A percentile compares a stretch with the other conserved stretches of the same genome.
Evolutionary conservation across 2,888 invertebrate genomes (phyloP).

Genomic region (Nomada goodeniana): DNA sequence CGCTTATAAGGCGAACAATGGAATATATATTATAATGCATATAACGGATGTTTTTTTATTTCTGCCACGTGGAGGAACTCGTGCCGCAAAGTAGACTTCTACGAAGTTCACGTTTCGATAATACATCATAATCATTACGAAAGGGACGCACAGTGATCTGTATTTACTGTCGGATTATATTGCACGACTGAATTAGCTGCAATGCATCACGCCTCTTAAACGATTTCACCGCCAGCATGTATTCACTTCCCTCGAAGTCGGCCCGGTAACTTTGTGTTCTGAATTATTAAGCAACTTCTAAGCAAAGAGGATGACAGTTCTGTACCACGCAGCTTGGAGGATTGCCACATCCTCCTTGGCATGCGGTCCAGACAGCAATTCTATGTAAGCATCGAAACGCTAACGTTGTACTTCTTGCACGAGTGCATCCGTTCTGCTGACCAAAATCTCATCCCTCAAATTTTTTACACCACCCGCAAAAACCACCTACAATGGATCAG

Average conservation of each 20-base stretch:
- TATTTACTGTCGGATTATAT: conserved; percentile 47
- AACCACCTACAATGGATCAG: not conserved
- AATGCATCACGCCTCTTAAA: conserved; percentile 51
- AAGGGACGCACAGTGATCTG: conserved; percentile 31
- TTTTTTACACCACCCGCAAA: not conserved
- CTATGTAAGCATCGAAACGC: conserved; percentile 30
- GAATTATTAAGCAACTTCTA: conserved; percentile 60
- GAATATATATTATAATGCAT: too few relatives aligned
- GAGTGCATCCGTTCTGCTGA: conserved; percentile 40
- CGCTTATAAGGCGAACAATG: too few relatives aligned
- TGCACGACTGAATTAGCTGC: conserved; percentile 49
- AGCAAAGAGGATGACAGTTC: conserved; percentile 57
- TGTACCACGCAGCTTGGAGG: conserved; percentile 52
- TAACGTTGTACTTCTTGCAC: conserved; percentile 35
- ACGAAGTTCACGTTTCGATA: not conserved
- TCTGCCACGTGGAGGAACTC: not conserved
- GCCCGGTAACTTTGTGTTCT: conserved; percentile 33
- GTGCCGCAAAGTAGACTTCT: not conserved
- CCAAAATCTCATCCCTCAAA: conserved; percentile 30
- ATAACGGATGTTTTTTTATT: not conserved
- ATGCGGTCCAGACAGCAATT: conserved; percentile 42
- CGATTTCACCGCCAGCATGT: conserved; percentile 48
- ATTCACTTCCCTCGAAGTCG: conserved; percentile 27
- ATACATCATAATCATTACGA: conserved; percentile 45
- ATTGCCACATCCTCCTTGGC: conserved; percentile 62